phyloP scores from a whole-genome alignment of 2,888 invertebrate genomes.

The Epirrita christyi region DNA sequence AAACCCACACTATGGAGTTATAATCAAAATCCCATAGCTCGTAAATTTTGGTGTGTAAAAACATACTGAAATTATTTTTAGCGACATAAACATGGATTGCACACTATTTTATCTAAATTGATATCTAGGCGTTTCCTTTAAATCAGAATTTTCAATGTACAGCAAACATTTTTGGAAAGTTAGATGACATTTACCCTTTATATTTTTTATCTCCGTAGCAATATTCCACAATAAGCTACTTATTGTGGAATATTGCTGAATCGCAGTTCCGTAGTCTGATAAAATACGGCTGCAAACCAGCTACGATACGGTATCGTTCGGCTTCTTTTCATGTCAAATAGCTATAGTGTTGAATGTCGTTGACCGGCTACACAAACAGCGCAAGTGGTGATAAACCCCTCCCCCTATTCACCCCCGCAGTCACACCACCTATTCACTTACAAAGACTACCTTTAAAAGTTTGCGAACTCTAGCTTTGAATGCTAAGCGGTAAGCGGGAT shows the following conservation, averaged over 20 bases:
- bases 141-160: no score
- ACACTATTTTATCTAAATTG: no score
- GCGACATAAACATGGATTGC: no score
- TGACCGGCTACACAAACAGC: slow-evolving; percentile 66
- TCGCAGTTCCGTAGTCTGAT: not conserved
- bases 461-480: slow-evolving; percentile 68
- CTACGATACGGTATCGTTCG: slow-evolving; percentile 49
- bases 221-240: no score
- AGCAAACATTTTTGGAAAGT: not conserved
- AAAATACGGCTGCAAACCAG: slow-evolving; percentile 34
- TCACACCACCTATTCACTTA: slow-evolving; percentile 35
- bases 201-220: not conserved
- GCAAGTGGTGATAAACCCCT: slow-evolving; percentile 45
- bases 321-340: slow-evolving; percentile 71
- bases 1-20: no score
- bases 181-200: not conserved
- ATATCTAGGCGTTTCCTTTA: no score
- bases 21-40: no score
- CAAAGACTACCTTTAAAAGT: slow-evolving; percentile 54
- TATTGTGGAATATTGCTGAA: no score
- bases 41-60: no score
- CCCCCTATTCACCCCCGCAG: slow-evolving; percentile 20
- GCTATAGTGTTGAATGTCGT: slow-evolving; percentile 69
- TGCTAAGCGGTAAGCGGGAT: slow-evolving; percentile 61
- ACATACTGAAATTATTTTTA: no score